Evolutionary conservation across 2,797 vertebrate genomes (phyloP).

Genomic region (Spondyliosoma cantharus): DNA sequence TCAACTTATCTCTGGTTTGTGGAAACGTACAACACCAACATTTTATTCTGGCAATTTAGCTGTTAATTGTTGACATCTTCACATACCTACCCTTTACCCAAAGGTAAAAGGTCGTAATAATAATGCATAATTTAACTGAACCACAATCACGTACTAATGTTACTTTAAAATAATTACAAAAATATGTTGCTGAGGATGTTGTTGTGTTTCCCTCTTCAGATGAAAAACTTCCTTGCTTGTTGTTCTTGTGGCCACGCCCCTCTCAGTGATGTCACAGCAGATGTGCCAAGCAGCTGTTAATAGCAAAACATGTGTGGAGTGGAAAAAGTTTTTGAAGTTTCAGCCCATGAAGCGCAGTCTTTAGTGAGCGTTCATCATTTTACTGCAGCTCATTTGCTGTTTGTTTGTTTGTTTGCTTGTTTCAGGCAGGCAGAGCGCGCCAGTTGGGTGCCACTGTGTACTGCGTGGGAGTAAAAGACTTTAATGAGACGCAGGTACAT

Average conservation of each 20-base stretch:
- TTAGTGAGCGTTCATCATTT: not conserved
- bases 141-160: not conserved
- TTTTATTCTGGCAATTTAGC: no score
- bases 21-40: no score
- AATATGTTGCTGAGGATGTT: not conserved
- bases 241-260: slow-evolving; percentile 1
- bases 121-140: not conserved
- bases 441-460: slow-evolving; percentile 96
- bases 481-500: slow-evolving; percentile 97
- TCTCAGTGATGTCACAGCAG: slow-evolving; percentile 27
- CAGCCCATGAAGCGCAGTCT: not conserved
- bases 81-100: not conserved
- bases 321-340: slow-evolving; percentile 1
- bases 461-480: slow-evolving; percentile 98
- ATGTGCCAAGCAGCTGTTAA: slow-evolving; percentile 36
- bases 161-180: not conserved
- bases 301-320: not conserved
- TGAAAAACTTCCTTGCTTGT: not conserved
- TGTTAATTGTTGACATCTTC: not conserved
- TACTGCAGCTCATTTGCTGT: not conserved
- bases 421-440: slow-evolving; percentile 91
- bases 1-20: no score
- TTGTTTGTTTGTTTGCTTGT: slow-evolving; percentile 19
- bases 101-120: no score
- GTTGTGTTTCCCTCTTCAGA: not conserved